A percentile compares a stretch with the other conserved stretches of the same genome.
Conservation (phyloP, 2,888 invertebrate species). For the Drosophila pegasa region DNA sequence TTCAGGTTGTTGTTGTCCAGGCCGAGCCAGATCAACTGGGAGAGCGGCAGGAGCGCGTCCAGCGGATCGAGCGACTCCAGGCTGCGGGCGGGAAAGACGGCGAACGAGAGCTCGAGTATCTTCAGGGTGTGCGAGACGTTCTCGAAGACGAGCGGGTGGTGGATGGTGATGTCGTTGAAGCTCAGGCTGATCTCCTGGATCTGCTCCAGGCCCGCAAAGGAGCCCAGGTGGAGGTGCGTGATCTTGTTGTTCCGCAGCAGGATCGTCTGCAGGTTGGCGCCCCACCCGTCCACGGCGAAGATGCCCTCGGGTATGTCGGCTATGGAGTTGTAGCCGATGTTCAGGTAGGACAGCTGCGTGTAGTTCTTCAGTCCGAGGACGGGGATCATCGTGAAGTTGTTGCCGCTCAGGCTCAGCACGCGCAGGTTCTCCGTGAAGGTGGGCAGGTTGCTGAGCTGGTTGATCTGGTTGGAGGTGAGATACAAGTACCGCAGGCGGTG, state of each 20-base stretch:
- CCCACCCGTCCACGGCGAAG: constrained; percentile 89
- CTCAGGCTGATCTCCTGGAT: constrained; percentile 95
- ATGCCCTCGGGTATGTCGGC: constrained; percentile 91
- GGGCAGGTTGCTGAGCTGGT: constrained; percentile 87
- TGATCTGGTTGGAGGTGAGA: constrained; percentile 91
- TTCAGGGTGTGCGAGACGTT: constrained; percentile 91
- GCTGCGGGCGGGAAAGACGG: constrained; percentile 88
- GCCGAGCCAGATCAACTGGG: constrained; percentile 92
- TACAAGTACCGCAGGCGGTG: constrained; percentile 92
- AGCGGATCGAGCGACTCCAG: constrained; percentile 88
- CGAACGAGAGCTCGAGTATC: constrained; percentile 94
- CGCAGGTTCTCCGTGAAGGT: constrained; percentile 87
- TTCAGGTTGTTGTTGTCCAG: constrained; percentile 95
- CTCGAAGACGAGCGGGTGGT: constrained; percentile 92
- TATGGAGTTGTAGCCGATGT: constrained; percentile 95
- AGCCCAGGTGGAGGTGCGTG: constrained; percentile 89
- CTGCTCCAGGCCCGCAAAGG: constrained; percentile 90
- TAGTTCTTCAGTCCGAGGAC: constrained; percentile 89
- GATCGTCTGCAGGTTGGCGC: constrained; percentile 91
- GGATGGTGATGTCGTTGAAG: constrained; percentile 94
- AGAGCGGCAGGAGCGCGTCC: constrained; percentile 90
- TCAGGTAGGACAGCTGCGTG: constrained; percentile 92
- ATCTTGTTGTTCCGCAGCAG: constrained; percentile 94
- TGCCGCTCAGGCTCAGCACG: constrained; percentile 92
- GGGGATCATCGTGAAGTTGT: constrained; percentile 91